Conservation (phyloP, 2,113 vertebrate genomes). For the Peucedramus taeniatus region DNA sequence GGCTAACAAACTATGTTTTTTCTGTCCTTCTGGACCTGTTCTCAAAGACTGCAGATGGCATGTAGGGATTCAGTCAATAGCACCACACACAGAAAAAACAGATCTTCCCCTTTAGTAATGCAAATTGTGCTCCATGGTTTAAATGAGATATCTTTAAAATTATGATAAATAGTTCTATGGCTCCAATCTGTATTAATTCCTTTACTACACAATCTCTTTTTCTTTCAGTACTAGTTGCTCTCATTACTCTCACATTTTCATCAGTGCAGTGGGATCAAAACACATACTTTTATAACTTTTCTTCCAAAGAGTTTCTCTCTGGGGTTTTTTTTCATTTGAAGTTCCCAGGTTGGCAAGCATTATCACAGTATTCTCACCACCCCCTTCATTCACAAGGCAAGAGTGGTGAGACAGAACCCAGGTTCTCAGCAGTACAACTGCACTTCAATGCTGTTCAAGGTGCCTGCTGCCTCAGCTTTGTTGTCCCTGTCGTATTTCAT, state of each 20-base stretch:
- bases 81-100: background rate
- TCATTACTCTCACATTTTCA: background rate
- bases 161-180: background rate
- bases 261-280: background rate
- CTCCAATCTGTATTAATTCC: background rate
- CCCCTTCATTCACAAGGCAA: background rate
- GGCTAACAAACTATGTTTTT: background rate
- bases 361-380: background rate
- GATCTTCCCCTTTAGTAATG: background rate
- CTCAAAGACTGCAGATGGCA: background rate
- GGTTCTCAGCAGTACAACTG: background rate
- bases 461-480: background rate
- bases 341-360: background rate
- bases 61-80: background rate
- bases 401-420: background rate
- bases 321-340: background rate
- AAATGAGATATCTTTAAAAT: constrained; percentile 3
- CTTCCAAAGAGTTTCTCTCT: background rate
- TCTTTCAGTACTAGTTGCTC: background rate
- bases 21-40: background rate
- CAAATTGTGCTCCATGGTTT: background rate
- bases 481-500: background rate
- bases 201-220: background rate
- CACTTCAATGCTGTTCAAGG: background rate
- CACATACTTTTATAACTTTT: background rate